A percentile compares a stretch with the other conserved stretches of the same genome.
Conservation (phyloP, 2,113 vertebrate genomes). For the Morone saxatilis region DNA sequence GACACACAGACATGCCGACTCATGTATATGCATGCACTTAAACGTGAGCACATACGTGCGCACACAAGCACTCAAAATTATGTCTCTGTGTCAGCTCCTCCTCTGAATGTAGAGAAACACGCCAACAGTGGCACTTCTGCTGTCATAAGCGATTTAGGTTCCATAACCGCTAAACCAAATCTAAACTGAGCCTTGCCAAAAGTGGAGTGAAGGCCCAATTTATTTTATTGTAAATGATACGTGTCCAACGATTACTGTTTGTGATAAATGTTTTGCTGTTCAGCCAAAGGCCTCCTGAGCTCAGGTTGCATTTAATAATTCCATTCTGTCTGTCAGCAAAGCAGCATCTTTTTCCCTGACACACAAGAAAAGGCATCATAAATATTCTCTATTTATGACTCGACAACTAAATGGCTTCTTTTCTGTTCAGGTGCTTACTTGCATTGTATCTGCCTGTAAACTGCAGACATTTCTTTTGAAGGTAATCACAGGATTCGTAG, state of each 20-base stretch:
- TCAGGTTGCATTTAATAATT: constrained; percentile 68
- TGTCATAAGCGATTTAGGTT: constrained; percentile 69
- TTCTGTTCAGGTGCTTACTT: constrained; percentile 31
- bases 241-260: constrained; percentile 69
- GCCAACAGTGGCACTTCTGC: constrained; percentile 68
- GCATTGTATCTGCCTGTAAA: constrained; percentile 17
- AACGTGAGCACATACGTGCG: background rate
- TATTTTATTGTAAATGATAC: constrained; percentile 73
- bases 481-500: background rate
- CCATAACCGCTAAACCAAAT: constrained; percentile 64
- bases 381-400: constrained; percentile 41
- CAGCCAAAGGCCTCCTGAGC: constrained; percentile 63
- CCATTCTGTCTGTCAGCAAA: constrained; percentile 67
- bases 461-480: background rate
- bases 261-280: constrained; percentile 72
- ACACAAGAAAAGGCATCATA: constrained; percentile 50
- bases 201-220: constrained; percentile 61
- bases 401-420: background rate
- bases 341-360: constrained; percentile 43
- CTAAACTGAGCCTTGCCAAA: constrained; percentile 61
- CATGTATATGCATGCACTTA: constrained; percentile 30
- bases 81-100: constrained; percentile 20
- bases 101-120: constrained; percentile 25
- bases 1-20: constrained; percentile 35
- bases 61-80: constrained; percentile 11